phyloP scores from a whole-genome alignment of 1,140 invertebrate species.

The Frieseomelitta varia region DNA sequence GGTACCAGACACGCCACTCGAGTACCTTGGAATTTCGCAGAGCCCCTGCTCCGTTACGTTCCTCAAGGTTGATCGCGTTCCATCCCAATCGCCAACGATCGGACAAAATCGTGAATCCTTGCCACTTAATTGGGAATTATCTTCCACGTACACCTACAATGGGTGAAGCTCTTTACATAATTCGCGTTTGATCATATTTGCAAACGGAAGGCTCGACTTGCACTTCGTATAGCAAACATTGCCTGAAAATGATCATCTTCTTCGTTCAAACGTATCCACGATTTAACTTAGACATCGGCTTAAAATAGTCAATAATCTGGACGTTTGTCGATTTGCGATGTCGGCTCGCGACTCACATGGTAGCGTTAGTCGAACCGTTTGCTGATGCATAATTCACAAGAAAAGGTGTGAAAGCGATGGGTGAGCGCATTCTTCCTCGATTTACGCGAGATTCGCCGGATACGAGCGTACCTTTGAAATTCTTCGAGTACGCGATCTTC shows the following conservation, averaged over 20 bases:
- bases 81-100: not conserved
- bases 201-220: not conserved
- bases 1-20: not conserved
- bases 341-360: not conserved
- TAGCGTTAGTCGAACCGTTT: not conserved
- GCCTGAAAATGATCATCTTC: not conserved
- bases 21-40: not conserved
- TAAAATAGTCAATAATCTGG: not conserved
- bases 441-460: not conserved
- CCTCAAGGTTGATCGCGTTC: constrained; percentile 22
- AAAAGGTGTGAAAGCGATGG: constrained; percentile 13
- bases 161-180: not conserved
- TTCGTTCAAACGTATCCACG: not conserved
- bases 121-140: not conserved
- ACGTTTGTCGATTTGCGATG: not conserved
- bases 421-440: not conserved
- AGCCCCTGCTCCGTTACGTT: not conserved
- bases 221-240: not conserved
- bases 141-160: not conserved
- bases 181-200: not conserved
- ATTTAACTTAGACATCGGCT: not conserved
- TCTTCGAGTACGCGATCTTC: not conserved
- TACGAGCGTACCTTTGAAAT: not conserved
- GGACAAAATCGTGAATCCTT: not conserved
- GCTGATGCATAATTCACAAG: constrained; percentile 20